Evolutionary conservation across 2,888 invertebrate genomes (phyloP).

Genomic region (Rhyacophila evoluta): DNA sequence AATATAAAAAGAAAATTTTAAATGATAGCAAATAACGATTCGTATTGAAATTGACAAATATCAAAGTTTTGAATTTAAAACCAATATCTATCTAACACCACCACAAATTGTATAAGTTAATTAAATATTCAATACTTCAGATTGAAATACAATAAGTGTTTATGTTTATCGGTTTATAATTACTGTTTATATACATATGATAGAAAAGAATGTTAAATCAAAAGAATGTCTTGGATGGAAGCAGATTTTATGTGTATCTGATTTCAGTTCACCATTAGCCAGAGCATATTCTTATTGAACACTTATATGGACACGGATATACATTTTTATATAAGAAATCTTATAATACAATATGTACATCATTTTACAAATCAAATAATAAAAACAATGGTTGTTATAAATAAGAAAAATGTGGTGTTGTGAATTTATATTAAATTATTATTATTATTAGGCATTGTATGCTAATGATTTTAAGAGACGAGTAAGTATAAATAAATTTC

Average conservation of each 20-base stretch:
- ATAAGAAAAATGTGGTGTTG: background rate
- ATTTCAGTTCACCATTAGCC: background rate
- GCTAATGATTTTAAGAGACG: background rate
- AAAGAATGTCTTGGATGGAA: background rate
- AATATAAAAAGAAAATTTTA: background rate
- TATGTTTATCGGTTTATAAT: background rate
- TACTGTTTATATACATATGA: background rate
- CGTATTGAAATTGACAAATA: too few species aligned
- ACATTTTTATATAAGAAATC: background rate
- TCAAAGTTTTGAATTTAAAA: too few species aligned
- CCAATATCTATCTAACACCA: too few species aligned
- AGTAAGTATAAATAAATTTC: background rate
- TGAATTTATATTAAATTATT: background rate
- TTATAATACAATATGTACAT: background rate
- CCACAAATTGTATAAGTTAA: too few species aligned
- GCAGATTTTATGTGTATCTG: background rate
- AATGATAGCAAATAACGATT: too few species aligned
- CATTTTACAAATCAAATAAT: constrained; percentile 2
- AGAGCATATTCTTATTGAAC: background rate
- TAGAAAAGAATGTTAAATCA: background rate
- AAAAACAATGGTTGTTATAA: background rate
- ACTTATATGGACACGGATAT: background rate
- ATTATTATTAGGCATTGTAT: too few species aligned
- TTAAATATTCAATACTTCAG: background rate
- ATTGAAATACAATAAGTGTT: background rate